Base-by-base conservation (phyloP, 2,113 vertebrate species). In the Cervus canadensis region DNA sequence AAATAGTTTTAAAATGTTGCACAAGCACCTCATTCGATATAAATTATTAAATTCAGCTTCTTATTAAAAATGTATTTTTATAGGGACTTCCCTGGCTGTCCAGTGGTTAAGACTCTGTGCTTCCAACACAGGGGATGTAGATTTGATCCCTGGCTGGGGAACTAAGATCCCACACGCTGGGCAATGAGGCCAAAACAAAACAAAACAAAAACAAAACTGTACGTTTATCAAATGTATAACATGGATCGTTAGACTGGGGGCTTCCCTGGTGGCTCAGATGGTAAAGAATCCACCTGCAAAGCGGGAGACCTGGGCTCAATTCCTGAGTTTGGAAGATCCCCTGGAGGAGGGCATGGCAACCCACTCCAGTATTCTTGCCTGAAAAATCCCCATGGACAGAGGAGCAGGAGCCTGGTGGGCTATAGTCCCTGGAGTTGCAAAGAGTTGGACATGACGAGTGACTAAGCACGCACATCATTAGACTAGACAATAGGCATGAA, bases 1-100 rank as follows among this genome's bases (percentile, higher is more conserved):
- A 94, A 85, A 19, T 50, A 30, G 52, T 76, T 62, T 86, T 28
- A 50, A 84, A 91, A 16, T 19, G 45, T 19, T 95, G 25, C 26
- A 30, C 2, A 57, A 30, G 40, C 23, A 79, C 33, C 7, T 25
- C 62, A 91, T 62, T 81, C 28, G 48, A 67, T 50, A 36, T 17
- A 84, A 71, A 56, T 88, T 36, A 84, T 84, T 83, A 76, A 54
- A 33, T 60, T 26, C 25, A 94, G 25, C 33, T 89, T 83, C 36
- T 94, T 83, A 90, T 85, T 89, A 88, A 93, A 76, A 62, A 85
- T 85, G 14, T 23, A 26, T 56, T 36, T 76, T 4, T 76, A 43
- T 26, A 43, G 33, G 78, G 78, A n/a, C 30, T 52, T 52, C 48
- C 43, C 48, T 52, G 78, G 30, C 48, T 6, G 17, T 81, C 16